A percentile compares a stretch with the other conserved stretches of the same genome.
Evolutionary conservation across 2,113 vertebrate species (phyloP).

Genomic region (Loxodonta africana): DNA sequence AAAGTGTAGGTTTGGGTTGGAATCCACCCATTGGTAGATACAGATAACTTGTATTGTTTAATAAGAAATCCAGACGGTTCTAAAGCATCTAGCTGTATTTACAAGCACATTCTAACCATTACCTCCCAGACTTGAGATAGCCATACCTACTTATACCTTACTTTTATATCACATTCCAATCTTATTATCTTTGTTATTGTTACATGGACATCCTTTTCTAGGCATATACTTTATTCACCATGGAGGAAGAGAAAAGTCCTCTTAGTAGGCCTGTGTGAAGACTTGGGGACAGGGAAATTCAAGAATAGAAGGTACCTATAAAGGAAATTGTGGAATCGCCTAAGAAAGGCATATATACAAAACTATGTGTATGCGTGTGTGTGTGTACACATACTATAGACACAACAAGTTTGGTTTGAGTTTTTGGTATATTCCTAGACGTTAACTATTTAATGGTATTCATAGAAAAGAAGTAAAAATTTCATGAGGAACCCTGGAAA

Average conservation of each 20-base stretch:
- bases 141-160: background rate
- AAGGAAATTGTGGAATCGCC: background rate
- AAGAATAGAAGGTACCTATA: background rate
- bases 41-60: background rate
- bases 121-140: background rate
- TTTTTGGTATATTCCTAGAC: background rate
- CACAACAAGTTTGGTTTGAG: background rate
- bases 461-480: background rate
- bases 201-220: background rate
- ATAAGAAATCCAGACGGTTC: background rate
- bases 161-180: background rate
- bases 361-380: background rate
- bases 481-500: background rate
- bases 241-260: background rate
- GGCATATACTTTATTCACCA: background rate
- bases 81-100: background rate
- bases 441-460: background rate
- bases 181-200: background rate
- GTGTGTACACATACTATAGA: too few species aligned
- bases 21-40: background rate
- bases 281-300: background rate
- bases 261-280: background rate
- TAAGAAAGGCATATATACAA: background rate
- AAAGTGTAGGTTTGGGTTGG: background rate
- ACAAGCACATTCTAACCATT: background rate